Evolutionary conservation across 2,888 invertebrate species (phyloP).

Genomic region (Microctonus brassicae): DNA sequence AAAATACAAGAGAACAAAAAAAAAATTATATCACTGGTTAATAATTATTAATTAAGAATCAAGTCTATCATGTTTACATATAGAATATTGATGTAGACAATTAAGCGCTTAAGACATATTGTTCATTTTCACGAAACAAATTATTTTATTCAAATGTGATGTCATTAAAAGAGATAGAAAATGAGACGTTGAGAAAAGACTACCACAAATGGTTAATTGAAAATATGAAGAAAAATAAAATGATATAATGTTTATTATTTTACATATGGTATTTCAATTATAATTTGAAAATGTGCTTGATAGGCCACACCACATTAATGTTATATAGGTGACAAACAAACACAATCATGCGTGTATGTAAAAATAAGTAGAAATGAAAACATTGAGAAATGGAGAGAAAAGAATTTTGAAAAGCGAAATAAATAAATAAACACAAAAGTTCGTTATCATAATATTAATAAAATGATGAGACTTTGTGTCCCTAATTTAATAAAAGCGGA

Average conservation of each 20-base stretch:
- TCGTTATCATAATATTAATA: neutral
- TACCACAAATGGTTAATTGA: conserved; percentile 20
- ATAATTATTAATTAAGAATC: conserved; percentile 12
- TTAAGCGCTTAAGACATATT: neutral
- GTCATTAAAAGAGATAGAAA: neutral
- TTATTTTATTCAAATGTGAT: neutral
- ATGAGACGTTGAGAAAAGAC: conserved; percentile 28
- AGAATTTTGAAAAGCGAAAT: conserved; percentile 29
- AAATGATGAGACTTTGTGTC: neutral
- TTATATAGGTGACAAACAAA: neutral
- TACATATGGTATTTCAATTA: conserved; percentile 12
- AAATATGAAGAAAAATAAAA: conserved; percentile 30
- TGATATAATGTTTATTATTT: neutral
- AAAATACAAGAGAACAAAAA: conserved; percentile 20
- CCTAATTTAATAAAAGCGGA: neutral
- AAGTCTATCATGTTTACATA: conserved; percentile 9
- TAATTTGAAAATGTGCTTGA: conserved; percentile 14
- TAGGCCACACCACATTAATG: conserved; percentile 4
- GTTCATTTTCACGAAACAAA: neutral
- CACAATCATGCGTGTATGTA: conserved; percentile 5
- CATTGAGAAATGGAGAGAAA: conserved; percentile 15
- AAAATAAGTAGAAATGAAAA: conserved; percentile 23
- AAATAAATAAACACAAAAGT: neutral
- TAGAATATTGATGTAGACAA: neutral
- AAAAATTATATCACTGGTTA: conserved; percentile 24